Evolutionary conservation across 2,113 vertebrate species (phyloP).

Genomic region (Otocyon megalotis): DNA sequence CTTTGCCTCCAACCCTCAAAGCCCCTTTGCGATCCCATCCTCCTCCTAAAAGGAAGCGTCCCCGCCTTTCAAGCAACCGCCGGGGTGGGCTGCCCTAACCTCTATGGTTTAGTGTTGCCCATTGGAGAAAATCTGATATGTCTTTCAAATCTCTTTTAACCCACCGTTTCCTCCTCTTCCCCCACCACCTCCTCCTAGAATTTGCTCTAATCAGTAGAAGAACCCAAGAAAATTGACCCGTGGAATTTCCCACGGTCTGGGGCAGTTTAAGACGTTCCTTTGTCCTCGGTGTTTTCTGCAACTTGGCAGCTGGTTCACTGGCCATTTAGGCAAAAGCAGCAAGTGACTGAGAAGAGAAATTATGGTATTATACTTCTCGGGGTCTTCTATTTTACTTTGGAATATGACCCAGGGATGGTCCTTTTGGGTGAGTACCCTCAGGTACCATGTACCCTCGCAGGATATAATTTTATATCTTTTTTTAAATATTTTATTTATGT

Average conservation of each 20-base stretch:
- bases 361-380: background rate
- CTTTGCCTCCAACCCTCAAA: background rate
- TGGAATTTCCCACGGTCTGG: background rate
- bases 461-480: background rate
- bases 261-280: background rate
- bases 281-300: background rate
- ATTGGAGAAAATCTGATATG: background rate
- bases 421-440: background rate
- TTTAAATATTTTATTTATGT: background rate
- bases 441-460: background rate
- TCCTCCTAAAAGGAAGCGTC: background rate
- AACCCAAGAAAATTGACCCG: background rate
- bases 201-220: background rate
- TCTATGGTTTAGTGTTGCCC: background rate
- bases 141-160: background rate
- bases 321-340: background rate
- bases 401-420: background rate
- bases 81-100: fast-evolving
- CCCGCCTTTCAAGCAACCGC: no score
- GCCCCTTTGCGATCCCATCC: fast-evolving
- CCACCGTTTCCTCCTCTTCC: background rate
- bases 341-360: background rate
- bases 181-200: fast-evolving
- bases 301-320: background rate
- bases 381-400: background rate